phyloP scores from a whole-genome alignment of 1,140 invertebrate species.

The Lepidurus couesii region DNA sequence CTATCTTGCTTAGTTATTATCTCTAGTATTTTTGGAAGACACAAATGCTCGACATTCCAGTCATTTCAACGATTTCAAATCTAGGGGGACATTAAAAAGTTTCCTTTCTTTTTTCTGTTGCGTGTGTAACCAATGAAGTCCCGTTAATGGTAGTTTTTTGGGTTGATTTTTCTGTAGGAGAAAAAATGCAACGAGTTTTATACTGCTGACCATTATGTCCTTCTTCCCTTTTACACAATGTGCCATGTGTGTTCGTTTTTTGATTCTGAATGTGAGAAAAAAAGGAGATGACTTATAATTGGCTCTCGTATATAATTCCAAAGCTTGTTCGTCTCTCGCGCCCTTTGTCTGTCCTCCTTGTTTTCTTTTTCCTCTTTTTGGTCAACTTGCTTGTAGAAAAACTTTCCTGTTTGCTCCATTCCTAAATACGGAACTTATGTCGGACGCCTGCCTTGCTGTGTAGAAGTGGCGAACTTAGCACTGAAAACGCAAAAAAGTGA shows the following conservation, averaged over 20 bases:
- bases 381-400: constrained; percentile 22
- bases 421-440: not conserved
- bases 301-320: not conserved
- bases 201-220: constrained; percentile 17
- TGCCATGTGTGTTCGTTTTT: not conserved
- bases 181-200: constrained; percentile 22
- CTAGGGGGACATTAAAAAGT: not conserved
- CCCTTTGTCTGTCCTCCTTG: not conserved
- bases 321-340: not conserved
- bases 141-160: constrained; percentile 4
- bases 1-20: not conserved
- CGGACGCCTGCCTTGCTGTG: constrained; percentile 16
- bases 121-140: not conserved
- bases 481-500: not conserved
- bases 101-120: not conserved
- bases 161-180: constrained; percentile 1
- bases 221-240: not conserved
- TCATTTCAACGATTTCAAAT: constrained; percentile 12
- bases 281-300: not conserved
- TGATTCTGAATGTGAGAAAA: constrained; percentile 6
- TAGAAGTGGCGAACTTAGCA: not conserved
- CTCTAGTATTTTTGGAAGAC: not conserved
- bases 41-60: constrained; percentile 18
- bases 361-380: not conserved
- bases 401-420: not conserved